Percentiles rank a stretch among this genome's conserved stretches.
phyloP scores from a whole-genome alignment of 2,797 vertebrate genomes.

The Halcyon chelicuti region DNA sequence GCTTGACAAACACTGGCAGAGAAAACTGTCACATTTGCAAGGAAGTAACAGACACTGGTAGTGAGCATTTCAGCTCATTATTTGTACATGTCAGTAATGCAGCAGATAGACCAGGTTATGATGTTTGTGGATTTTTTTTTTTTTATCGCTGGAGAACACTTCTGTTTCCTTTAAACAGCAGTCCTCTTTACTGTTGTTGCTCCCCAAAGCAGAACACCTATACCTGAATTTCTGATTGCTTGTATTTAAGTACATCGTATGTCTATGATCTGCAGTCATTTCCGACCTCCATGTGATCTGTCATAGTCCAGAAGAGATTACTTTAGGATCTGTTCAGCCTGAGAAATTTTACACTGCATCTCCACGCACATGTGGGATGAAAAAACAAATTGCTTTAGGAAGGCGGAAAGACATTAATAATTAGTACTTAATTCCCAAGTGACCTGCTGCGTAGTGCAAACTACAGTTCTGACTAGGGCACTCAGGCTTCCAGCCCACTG shows the following conservation, averaged over 20 bases:
- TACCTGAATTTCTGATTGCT: conserved; percentile 18
- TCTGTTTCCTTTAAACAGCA: not conserved
- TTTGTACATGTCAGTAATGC: not conserved
- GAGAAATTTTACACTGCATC: not conserved
- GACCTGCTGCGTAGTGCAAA: not conserved
- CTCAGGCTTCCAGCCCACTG: not conserved
- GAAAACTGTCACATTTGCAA: not conserved
- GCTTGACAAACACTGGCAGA: conserved; percentile 30
- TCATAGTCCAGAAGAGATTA: not conserved
- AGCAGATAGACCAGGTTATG: not conserved
- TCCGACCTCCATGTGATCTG: not conserved
- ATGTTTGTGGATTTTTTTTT: not conserved
- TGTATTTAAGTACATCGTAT: not conserved
- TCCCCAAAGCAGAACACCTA: not conserved
- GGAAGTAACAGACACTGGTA: not conserved
- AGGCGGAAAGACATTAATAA: not conserved
- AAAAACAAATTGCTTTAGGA: not conserved
- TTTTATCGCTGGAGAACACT: not conserved
- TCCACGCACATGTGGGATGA: not conserved
- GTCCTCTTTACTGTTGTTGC: not conserved
- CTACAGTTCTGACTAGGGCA: not conserved
- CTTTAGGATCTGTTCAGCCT: not conserved
- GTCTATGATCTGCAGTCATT: not conserved
- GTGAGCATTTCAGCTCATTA: not conserved
- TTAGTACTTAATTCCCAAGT: not conserved